phyloP scores from a whole-genome alignment of 2,888 invertebrate species.

The Tortricodes alternella region DNA sequence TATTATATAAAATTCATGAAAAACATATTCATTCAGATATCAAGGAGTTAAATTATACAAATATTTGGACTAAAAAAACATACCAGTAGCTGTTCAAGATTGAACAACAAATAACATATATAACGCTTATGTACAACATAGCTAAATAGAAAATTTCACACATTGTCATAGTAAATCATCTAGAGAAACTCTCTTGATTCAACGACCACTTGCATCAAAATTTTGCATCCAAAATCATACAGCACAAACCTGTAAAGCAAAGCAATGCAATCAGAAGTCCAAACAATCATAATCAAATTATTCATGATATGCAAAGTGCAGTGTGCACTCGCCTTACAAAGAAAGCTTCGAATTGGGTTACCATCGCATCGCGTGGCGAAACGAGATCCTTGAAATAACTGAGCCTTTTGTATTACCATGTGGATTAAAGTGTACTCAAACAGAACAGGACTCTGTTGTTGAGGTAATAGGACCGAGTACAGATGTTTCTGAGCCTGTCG shows the following conservation, averaged over 20 bases:
- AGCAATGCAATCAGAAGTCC: not conserved
- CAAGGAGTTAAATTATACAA: too few species aligned
- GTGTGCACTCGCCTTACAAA: constrained; percentile 19
- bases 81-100: too few species aligned
- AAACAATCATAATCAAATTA: not conserved
- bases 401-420: not conserved
- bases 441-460: not conserved
- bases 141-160: too few species aligned
- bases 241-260: not conserved
- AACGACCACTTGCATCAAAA: not conserved
- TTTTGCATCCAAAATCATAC: not conserved
- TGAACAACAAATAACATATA: too few species aligned
- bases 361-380: constrained; percentile 1
- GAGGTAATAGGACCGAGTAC: not conserved
- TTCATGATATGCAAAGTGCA: constrained; percentile 1
- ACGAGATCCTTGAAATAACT: constrained; percentile 22
- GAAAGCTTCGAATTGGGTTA: constrained; percentile 23
- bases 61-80: too few species aligned
- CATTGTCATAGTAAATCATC: too few species aligned
- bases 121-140: too few species aligned
- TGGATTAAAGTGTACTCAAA: not conserved
- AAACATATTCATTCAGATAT: too few species aligned
- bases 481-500: not conserved
- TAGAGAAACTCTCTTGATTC: too few species aligned
- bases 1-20: too few species aligned